A percentile compares a stretch with the other conserved stretches of the same genome.
Conservation (phyloP, 2,113 vertebrate species). For the Equus przewalskii region DNA sequence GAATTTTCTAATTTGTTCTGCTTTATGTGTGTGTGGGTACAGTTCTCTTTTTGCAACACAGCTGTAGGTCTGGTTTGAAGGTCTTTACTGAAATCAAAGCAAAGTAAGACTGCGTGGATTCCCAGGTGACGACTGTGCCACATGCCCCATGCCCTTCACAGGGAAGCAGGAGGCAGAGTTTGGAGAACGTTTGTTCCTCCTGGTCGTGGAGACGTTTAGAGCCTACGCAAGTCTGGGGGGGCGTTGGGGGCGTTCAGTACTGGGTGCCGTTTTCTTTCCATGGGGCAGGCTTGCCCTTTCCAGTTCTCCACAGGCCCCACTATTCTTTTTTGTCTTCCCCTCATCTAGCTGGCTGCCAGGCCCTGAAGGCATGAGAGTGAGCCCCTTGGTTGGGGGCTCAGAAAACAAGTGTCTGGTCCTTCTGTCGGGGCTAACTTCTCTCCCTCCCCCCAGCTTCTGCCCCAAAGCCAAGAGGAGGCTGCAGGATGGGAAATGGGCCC, state of each 20-base stretch:
- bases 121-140: background rate
- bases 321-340: background rate
- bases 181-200: background rate
- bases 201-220: accelerated
- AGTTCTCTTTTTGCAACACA: background rate
- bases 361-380: too few species aligned
- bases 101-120: accelerated
- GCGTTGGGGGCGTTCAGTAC: too few species aligned
- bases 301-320: background rate
- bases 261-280: background rate
- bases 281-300: accelerated
- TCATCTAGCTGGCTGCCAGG: background rate
- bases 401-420: background rate
- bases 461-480: background rate
- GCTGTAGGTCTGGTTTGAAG: background rate
- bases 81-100: background rate
- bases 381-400: background rate
- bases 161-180: accelerated
- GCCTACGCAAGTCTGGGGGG: background rate
- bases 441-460: background rate
- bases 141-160: accelerated
- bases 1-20: background rate
- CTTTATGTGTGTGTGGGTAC: accelerated
- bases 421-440: background rate
- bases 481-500: background rate